These are phyloP conservation scores for Pilophorus perplexus DNA, from an alignment of 2,888 invertebrate genomes.

Conservation along the genomic window DNA sequence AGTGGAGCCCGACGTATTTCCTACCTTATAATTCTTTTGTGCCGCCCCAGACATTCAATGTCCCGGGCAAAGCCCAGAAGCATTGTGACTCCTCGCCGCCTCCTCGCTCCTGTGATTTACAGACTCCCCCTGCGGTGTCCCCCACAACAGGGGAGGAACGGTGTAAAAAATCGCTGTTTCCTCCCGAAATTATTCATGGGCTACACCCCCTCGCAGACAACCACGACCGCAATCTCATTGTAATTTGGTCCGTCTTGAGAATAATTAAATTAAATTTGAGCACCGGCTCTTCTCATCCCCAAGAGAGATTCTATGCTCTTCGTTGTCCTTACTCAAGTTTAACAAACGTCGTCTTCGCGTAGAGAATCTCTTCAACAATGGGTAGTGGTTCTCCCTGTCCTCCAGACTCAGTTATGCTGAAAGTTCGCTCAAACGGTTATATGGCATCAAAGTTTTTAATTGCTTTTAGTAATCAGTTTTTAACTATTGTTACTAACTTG, in stretches of 20 bases:
- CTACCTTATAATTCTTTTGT: slow-evolving; percentile 18
- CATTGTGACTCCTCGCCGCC: neutral
- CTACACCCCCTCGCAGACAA: neutral
- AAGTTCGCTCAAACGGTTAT: too few relatives aligned
- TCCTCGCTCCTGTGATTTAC: neutral
- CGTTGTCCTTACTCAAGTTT: too few relatives aligned
- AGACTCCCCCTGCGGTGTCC: neutral
- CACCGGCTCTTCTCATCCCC: slow-evolving; percentile 1
- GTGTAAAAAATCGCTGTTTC: neutral
- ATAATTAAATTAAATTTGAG: slow-evolving; percentile 23
- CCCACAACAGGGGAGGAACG: too few relatives aligned
- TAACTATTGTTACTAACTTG: too few relatives aligned
- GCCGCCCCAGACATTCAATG: slow-evolving; percentile 18
- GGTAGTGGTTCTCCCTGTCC: too few relatives aligned
- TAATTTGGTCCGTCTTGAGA: slow-evolving; percentile 7
- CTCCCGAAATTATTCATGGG: neutral
- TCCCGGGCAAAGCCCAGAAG: neutral
- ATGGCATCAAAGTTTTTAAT: too few relatives aligned
- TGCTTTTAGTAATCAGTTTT: too few relatives aligned
- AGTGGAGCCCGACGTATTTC: slow-evolving; percentile 10
- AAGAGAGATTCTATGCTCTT: too few relatives aligned
- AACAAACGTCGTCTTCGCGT: too few relatives aligned
- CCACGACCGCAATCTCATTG: slow-evolving; percentile 15
- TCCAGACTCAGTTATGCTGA: too few relatives aligned
- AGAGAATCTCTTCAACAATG: too few relatives aligned